A percentile compares a stretch with the other conserved stretches of the same genome.
These are phyloP conservation scores for Ditula angustiorana DNA, from an alignment of 2,888 invertebrate species.

Conservation along the genomic window DNA sequence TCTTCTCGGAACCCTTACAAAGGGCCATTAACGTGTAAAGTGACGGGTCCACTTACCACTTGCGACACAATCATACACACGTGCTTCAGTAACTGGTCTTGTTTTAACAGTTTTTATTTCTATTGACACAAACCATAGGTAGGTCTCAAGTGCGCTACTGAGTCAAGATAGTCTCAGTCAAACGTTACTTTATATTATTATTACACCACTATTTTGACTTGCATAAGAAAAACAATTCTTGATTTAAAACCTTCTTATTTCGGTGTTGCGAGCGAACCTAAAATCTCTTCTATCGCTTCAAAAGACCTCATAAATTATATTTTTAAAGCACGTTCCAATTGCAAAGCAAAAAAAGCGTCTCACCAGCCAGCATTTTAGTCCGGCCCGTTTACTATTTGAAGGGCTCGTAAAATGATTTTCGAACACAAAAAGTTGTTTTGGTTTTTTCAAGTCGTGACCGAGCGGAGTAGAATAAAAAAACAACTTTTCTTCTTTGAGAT, in stretches of 20 bases:
- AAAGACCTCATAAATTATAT: conserved; percentile 30
- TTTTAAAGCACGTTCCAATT: conserved; percentile 29
- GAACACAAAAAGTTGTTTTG: conserved; percentile 81
- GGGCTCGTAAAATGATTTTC: conserved; percentile 81
- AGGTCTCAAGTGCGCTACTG: conserved; percentile 10
- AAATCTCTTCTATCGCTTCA: conserved; percentile 2
- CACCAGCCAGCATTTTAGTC: conserved; percentile 45
- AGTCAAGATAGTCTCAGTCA: neutral
- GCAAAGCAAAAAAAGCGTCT: conserved; percentile 30
- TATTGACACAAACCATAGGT: conserved; percentile 13
- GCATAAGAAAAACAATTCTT: too few relatives aligned
- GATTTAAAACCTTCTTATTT: neutral
- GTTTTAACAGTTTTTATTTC: conserved; percentile 29
- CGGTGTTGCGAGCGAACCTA: neutral
- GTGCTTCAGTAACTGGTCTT: conserved; percentile 35
- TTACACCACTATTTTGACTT: too few relatives aligned
- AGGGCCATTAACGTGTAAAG: conserved; percentile 64
- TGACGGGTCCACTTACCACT: conserved; percentile 68
- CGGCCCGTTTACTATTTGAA: conserved; percentile 76
- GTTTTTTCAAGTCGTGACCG: conserved; percentile 71
- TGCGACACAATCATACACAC: conserved; percentile 37
- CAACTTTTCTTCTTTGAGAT: conserved; percentile 70
- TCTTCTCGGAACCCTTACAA: conserved; percentile 74
- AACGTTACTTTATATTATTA: neutral
- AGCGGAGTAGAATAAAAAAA: conserved; percentile 58